phyloP scores from a whole-genome alignment of 2,113 vertebrate species.

The Jaculus jaculus region DNA sequence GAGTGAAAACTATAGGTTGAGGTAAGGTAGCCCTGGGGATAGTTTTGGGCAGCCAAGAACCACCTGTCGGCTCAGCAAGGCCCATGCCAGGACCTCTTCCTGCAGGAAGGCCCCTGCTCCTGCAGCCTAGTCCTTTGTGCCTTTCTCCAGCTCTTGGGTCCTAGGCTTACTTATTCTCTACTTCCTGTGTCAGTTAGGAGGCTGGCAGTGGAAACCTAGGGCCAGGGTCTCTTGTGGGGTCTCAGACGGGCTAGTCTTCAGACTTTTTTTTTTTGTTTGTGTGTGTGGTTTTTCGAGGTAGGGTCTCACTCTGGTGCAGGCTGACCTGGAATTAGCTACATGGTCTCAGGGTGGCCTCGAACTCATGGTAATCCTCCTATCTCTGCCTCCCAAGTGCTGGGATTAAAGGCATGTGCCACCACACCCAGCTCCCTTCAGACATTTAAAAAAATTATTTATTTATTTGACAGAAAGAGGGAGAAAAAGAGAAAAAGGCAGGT shows the following conservation, averaged over 20 bases:
- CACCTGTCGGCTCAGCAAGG: not conserved
- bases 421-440: too few species aligned
- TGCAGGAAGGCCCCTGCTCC: not conserved
- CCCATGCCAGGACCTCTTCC: not conserved
- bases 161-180: not conserved
- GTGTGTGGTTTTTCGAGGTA: too few species aligned
- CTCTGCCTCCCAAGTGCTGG: too few species aligned
- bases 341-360: too few species aligned
- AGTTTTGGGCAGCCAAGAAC: not conserved
- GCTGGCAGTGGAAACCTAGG: not conserved
- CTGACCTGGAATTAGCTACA: too few species aligned
- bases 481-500: too few species aligned
- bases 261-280: too few species aligned
- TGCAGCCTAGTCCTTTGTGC: not conserved
- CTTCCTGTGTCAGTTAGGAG: not conserved
- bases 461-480: too few species aligned
- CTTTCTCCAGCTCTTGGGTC: fast-evolving
- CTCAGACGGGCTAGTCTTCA: not conserved
- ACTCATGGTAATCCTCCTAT: too few species aligned
- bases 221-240: not conserved
- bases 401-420: too few species aligned
- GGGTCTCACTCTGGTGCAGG: too few species aligned
- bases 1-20: not conserved
- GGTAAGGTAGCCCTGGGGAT: not conserved
- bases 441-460: too few species aligned